Evolutionary conservation across 2,888 invertebrate species (phyloP), one percentile per base, ranked within the genome.

Genomic region (Leptinotarsa haldemani): DNA sequence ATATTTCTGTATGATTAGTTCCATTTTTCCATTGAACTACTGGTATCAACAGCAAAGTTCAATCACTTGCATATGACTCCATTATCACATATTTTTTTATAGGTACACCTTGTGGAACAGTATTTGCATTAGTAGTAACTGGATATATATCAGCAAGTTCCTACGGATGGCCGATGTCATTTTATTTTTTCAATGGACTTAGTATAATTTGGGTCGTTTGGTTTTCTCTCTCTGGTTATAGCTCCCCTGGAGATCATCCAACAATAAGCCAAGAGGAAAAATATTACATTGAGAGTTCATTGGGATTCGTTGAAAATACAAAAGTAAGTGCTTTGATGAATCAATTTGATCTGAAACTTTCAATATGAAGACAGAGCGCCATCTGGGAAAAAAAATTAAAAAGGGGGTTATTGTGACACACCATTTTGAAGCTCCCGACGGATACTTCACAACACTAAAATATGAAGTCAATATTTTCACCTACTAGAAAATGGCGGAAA

Each of bases 101-200:
- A 84, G 95, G 95, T 65, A 92, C 92, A 13, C 77, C 94, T 84
- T 90, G 95, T 22, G 96, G 96, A 7, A 94, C 95, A n/a, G 94
- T 95, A 0, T 84, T 95, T 1, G 92, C 94, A 80, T 87, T 95
- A 83, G 90, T 94, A 22, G 87, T 92, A 25, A 92, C 94, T n/a
- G 96, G 96, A 0, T 87, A 92, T 1, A 88, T 96, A 63, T 90
- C 94, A 0, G 92, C 91, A 0, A 92, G 93, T 0, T 82, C 88
- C 0, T 89, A 91, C 82, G 95, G 95, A 0, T 95, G 95, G 95
- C 93, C 93, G 0, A 90, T 93, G 46, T 92, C 94, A 70, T 95
- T 95, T 86, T 95, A 95, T 83, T 86, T 91, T 2, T 93, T 93
- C 80, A 94, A 94, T 0, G 88, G 88, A 3, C n/a, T 90, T 9